A percentile compares a stretch with the other conserved stretches of the same genome.
Evolutionary conservation across 2,797 vertebrate genomes (phyloP).

Genomic region (Apogon hyalosoma): DNA sequence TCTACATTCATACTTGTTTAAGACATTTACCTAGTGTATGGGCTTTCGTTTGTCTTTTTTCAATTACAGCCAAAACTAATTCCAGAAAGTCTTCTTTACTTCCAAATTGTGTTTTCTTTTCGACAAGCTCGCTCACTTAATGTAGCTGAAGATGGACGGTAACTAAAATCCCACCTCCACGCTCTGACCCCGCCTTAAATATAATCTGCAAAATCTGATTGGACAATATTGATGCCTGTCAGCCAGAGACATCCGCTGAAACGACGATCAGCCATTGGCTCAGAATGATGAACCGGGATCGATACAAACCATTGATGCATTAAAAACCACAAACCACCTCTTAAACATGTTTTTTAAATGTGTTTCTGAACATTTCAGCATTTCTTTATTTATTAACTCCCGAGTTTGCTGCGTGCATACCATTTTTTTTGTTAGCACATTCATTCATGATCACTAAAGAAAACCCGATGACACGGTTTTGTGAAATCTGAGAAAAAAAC

Average conservation of each 20-base stretch:
- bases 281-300: slow-evolving; percentile 38
- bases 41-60: slow-evolving; percentile 84
- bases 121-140: slow-evolving; percentile 84
- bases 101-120: slow-evolving; percentile 86
- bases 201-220: slow-evolving; percentile 56
- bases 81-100: slow-evolving; percentile 84
- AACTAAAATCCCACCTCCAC: slow-evolving; percentile 81
- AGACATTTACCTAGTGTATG: slow-evolving; percentile 84
- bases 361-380: neutral
- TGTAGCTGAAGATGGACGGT: slow-evolving; percentile 89
- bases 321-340: neutral
- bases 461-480: no score
- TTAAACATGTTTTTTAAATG: neutral
- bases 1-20: slow-evolving; percentile 71
- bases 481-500: neutral
- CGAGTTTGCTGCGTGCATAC: neutral
- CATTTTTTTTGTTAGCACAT: neutral
- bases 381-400: neutral
- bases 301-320: neutral
- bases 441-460: neutral
- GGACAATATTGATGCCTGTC: slow-evolving; percentile 46
- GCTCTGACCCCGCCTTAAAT: slow-evolving; percentile 65
- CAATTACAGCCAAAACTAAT: slow-evolving; percentile 80
- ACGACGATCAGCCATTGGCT: slow-evolving; percentile 56
- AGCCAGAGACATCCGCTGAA: slow-evolving; percentile 62